phyloP scores from a whole-genome alignment of 2,113 vertebrate species.

The Pimephales promelas region DNA sequence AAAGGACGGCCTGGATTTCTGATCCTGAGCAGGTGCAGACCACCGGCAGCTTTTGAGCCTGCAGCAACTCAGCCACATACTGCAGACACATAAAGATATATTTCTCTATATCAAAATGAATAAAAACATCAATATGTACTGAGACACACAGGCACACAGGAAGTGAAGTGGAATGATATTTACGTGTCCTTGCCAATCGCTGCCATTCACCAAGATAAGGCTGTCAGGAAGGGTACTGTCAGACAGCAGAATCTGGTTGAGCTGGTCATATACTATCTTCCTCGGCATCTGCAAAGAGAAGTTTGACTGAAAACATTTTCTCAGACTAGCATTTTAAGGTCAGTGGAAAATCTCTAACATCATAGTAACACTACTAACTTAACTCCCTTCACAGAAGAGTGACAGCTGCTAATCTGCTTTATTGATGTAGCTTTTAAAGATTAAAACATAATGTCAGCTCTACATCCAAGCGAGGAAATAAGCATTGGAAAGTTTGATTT shows the following conservation, averaged over 20 bases:
- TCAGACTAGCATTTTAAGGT: neutral
- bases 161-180: neutral
- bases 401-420: neutral
- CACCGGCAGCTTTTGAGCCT: constrained; percentile 84
- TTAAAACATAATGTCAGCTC: too few species aligned
- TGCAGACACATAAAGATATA: constrained; percentile 59
- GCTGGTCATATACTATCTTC: constrained; percentile 79
- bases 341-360: neutral
- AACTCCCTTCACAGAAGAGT: neutral
- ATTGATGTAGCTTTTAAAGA: neutral
- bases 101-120: neutral
- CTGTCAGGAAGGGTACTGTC: constrained; percentile 78
- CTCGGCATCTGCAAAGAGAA: constrained; percentile 70
- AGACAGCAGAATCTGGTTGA: constrained; percentile 80
- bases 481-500: too few species aligned
- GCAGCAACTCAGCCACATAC: constrained; percentile 86
- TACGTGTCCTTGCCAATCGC: constrained; percentile 84
- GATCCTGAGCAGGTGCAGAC: constrained; percentile 86
- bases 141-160: constrained; percentile 2
- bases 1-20: constrained; percentile 88
- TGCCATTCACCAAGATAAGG: constrained; percentile 76
- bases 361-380: neutral
- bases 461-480: too few species aligned
- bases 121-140: neutral
- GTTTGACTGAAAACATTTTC: neutral